Evolutionary conservation across 2,797 vertebrate genomes (phyloP).

Genomic region (Chaetodon trifasciatus): DNA sequence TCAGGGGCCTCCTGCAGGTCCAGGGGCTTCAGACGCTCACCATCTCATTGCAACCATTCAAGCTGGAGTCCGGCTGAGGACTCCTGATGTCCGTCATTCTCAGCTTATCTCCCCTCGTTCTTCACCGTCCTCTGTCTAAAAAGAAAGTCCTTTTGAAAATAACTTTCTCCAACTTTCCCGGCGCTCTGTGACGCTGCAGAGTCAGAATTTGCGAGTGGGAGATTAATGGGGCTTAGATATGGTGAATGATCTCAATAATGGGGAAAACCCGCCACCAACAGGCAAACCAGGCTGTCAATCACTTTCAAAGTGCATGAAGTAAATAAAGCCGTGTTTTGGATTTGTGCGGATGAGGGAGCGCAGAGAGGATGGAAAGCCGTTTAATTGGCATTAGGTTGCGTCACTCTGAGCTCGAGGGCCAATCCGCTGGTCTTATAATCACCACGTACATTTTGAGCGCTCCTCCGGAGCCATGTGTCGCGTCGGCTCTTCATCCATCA

Average conservation of each 20-base stretch:
- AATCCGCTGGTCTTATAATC: constrained; percentile 46
- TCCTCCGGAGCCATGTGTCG: constrained; percentile 37
- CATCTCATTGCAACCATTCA: no score
- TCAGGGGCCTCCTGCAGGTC: neutral
- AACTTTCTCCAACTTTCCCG: constrained; percentile 29
- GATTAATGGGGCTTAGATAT: constrained; percentile 75
- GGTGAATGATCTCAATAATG: constrained; percentile 69
- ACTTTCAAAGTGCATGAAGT: constrained; percentile 22
- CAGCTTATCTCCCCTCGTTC: neutral
- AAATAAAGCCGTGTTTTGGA: constrained; percentile 38
- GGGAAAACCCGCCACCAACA: constrained; percentile 46
- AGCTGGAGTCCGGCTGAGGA: neutral
- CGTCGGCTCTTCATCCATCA: constrained; percentile 47
- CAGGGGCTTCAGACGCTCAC: neutral
- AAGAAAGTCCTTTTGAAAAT: constrained; percentile 5
- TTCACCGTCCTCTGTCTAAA: neutral
- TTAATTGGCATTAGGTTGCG: constrained; percentile 50
- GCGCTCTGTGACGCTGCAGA: neutral
- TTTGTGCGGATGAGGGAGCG: constrained; percentile 41
- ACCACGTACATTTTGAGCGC: constrained; percentile 21
- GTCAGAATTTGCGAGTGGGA: constrained; percentile 46
- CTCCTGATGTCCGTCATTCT: neutral
- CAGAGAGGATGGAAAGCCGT: constrained; percentile 18
- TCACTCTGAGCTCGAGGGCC: constrained; percentile 21
- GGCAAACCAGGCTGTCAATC: constrained; percentile 63